These are phyloP conservation scores for Aphelenchoides avenae DNA, from an alignment of 1,140 invertebrate genomes.

Conservation along the genomic window DNA sequence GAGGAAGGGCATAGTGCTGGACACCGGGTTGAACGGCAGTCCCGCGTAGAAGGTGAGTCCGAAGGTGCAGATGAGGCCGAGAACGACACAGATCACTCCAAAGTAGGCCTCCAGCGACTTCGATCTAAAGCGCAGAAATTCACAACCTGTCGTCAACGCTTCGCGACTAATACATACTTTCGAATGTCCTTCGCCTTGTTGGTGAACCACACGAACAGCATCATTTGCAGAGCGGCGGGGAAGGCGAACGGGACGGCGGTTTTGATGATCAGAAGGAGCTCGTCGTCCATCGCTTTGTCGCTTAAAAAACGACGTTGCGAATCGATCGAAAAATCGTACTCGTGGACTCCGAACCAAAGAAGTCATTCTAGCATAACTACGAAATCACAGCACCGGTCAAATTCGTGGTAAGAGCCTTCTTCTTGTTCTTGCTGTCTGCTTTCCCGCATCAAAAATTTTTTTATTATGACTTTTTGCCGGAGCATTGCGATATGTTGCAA, in stretches of 20 bases:
- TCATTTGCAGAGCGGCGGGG: constrained; percentile 54
- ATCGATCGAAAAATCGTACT: too few species aligned
- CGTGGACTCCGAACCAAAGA: too few species aligned
- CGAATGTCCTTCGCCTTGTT: constrained; percentile 47
- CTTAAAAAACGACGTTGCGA: constrained; percentile 40
- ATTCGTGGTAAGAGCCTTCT: too few species aligned
- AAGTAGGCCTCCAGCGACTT: constrained; percentile 58
- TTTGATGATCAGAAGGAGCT: constrained; percentile 53
- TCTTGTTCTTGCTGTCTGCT: too few species aligned
- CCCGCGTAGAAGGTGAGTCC: constrained; percentile 55
- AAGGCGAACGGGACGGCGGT: constrained; percentile 56
- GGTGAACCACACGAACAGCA: constrained; percentile 54
- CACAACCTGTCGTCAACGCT: too few species aligned
- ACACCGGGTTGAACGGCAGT: constrained; percentile 56
- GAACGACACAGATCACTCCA: constrained; percentile 54
- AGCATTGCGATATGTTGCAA: too few species aligned
- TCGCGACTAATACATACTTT: constrained; percentile 45
- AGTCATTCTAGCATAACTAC: too few species aligned
- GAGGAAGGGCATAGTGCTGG: constrained; percentile 58
- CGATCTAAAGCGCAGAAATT: constrained; percentile 28
- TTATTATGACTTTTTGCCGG: too few species aligned
- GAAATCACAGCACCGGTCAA: too few species aligned
- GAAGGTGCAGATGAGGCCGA: constrained; percentile 53
- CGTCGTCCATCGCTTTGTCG: constrained; percentile 59
- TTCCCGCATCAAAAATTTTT: too few species aligned